Percentiles rank a stretch among this genome's conserved stretches.
These are phyloP conservation scores for Agelaius tricolor DNA, from an alignment of 2,113 vertebrate genomes.

Conservation along the genomic window DNA sequence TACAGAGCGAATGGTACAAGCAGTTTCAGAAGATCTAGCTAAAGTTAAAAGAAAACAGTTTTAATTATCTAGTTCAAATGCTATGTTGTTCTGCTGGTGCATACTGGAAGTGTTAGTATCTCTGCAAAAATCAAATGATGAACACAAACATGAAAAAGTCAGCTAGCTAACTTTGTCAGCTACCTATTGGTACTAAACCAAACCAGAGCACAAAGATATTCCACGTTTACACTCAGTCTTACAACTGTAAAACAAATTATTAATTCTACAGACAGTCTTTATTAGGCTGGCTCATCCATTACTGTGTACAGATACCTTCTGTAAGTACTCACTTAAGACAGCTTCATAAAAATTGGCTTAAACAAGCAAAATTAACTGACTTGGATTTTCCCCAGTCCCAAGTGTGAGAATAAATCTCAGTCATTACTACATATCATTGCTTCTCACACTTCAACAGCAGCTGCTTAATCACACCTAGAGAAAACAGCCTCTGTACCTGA, in stretches of 20 bases:
- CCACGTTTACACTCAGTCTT: background rate
- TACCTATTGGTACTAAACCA: background rate
- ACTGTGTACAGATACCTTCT: background rate
- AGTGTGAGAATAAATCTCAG: background rate
- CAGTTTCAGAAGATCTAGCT: slow-evolving; percentile 83
- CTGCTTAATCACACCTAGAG: background rate
- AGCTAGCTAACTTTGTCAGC: background rate
- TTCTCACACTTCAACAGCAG: background rate
- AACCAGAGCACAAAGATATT: background rate
- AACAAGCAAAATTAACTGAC: background rate
- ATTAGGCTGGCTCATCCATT: background rate
- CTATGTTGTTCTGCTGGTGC: background rate
- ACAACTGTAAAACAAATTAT: background rate
- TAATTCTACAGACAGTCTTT: background rate
- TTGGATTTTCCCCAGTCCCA: background rate
- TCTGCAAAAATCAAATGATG: background rate
- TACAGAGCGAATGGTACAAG: slow-evolving; percentile 85
- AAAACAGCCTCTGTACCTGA: background rate
- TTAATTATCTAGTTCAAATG: background rate
- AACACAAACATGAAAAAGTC: background rate
- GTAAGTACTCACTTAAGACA: background rate
- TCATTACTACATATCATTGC: background rate
- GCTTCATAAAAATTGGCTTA: background rate
- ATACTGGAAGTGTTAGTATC: background rate
- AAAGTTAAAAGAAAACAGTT: slow-evolving; percentile 62